A percentile compares a stretch with the other conserved stretches of the same genome.
Evolutionary conservation across 1,140 invertebrate genomes (phyloP).

Genomic region (Pseudomyrmex gracilis): DNA sequence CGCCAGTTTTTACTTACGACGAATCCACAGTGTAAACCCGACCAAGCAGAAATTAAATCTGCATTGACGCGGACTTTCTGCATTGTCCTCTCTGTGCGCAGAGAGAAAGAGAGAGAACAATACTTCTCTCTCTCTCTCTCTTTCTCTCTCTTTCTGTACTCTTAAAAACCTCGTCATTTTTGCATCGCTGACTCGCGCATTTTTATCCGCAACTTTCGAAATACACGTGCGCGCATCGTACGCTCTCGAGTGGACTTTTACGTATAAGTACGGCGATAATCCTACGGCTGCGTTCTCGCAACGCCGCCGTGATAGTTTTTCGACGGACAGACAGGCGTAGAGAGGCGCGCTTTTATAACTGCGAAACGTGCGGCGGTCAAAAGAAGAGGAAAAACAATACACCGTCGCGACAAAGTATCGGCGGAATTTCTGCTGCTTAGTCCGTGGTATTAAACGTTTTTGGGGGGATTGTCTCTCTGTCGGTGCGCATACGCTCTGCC

Average conservation of each 20-base stretch:
- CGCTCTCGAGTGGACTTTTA: slow-evolving; percentile 15
- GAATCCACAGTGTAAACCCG: slow-evolving; percentile 8
- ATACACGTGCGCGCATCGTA: neutral
- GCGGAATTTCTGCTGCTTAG: slow-evolving; percentile 58
- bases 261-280: slow-evolving; percentile 61
- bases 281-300: slow-evolving; percentile 5
- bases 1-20: neutral
- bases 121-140: neutral
- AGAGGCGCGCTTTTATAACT: neutral
- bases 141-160: neutral
- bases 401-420: slow-evolving; percentile 37
- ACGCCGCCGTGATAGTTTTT: slow-evolving; percentile 47
- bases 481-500: neutral
- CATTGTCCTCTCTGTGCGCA: slow-evolving; percentile 8
- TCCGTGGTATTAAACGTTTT: slow-evolving; percentile 50
- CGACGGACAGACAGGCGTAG: neutral
- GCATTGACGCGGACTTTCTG: slow-evolving; percentile 11
- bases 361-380: neutral
- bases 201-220: slow-evolving; percentile 10
- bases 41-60: slow-evolving; percentile 52
- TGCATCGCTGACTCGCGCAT: slow-evolving; percentile 38
- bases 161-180: slow-evolving; percentile 56
- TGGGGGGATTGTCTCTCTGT: slow-evolving; percentile 33
- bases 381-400: neutral
- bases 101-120: neutral